Conservation (phyloP, 2,113 vertebrate genomes). For the Narcine bancroftii region DNA sequence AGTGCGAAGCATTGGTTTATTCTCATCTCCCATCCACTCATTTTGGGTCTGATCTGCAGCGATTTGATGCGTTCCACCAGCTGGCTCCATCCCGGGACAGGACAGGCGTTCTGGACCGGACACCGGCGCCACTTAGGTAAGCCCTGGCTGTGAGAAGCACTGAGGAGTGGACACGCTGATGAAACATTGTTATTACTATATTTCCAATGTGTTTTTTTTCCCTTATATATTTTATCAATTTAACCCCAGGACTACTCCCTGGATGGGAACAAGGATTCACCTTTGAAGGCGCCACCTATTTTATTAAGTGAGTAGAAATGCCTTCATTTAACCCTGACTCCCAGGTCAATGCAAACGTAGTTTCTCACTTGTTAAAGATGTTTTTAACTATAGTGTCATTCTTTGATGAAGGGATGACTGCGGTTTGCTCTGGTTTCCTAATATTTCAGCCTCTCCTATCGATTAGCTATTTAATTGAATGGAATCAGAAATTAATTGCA, state of each 20-base stretch:
- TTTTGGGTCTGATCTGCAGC: slow-evolving; percentile 38
- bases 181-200: no score
- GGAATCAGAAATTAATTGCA: neutral
- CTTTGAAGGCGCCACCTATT: slow-evolving; percentile 53
- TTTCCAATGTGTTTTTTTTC: neutral
- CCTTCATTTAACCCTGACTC: neutral
- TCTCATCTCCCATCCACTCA: no score
- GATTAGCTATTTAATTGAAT: neutral
- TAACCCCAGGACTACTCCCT: slow-evolving; percentile 51
- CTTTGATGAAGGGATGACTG: no score
- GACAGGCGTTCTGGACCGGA: slow-evolving; percentile 55
- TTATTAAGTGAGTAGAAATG: slow-evolving; percentile 62
- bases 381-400: neutral
- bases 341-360: neutral
- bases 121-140: slow-evolving; percentile 53
- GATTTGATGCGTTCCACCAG: slow-evolving; percentile 60
- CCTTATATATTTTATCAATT: neutral
- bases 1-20: no score
- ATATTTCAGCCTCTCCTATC: no score
- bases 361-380: neutral
- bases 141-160: slow-evolving; percentile 38
- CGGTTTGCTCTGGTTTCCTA: no score
- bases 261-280: slow-evolving; percentile 64
- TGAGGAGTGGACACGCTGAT: no score
- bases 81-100: slow-evolving; percentile 54